Evolutionary conservation across 2,113 vertebrate genomes (phyloP).

Genomic region (Zingel zingel): DNA sequence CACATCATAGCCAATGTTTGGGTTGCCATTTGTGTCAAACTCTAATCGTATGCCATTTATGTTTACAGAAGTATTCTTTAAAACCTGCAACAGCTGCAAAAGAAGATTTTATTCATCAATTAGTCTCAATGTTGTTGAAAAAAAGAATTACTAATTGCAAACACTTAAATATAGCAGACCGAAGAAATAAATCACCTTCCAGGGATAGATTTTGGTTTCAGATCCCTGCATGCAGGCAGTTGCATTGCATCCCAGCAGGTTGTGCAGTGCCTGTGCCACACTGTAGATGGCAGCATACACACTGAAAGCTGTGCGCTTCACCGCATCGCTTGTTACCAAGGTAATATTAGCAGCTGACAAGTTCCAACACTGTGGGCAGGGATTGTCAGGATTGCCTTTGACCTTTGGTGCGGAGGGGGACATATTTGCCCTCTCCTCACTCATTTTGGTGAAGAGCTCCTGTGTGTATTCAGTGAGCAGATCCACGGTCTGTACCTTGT

Average conservation of each 20-base stretch:
- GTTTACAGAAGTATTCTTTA: slow-evolving; percentile 80
- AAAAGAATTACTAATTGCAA: too few species aligned
- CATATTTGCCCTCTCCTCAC: slow-evolving; percentile 26
- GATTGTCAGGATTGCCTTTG: slow-evolving; percentile 39
- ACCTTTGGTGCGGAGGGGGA: not conserved
- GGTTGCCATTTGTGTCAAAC: slow-evolving; percentile 85
- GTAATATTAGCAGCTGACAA: slow-evolving; percentile 72
- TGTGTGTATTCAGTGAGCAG: slow-evolving; percentile 73
- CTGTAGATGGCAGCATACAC: slow-evolving; percentile 86
- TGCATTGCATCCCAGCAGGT: slow-evolving; percentile 79
- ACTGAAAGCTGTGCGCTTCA: slow-evolving; percentile 72
- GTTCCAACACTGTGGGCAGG: slow-evolving; percentile 79
- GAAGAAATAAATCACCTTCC: slow-evolving; percentile 83
- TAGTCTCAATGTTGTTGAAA: not conserved
- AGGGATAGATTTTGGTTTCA: slow-evolving; percentile 78
- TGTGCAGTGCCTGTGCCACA: slow-evolving; percentile 89
- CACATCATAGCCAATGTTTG: slow-evolving; percentile 83
- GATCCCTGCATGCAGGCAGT: slow-evolving; percentile 22
- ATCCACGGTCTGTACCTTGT: slow-evolving; percentile 40
- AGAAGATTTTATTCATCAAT: not conserved
- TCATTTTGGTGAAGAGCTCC: slow-evolving; percentile 74
- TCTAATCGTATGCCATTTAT: slow-evolving; percentile 66
- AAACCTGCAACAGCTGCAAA: slow-evolving; percentile 67
- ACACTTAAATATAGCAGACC: not conserved
- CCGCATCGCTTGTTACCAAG: not conserved